A percentile compares a stretch with the other conserved stretches of the same genome.
phyloP scores from a whole-genome alignment of 2,797 vertebrate species.

The Pempheris klunzingeri region DNA sequence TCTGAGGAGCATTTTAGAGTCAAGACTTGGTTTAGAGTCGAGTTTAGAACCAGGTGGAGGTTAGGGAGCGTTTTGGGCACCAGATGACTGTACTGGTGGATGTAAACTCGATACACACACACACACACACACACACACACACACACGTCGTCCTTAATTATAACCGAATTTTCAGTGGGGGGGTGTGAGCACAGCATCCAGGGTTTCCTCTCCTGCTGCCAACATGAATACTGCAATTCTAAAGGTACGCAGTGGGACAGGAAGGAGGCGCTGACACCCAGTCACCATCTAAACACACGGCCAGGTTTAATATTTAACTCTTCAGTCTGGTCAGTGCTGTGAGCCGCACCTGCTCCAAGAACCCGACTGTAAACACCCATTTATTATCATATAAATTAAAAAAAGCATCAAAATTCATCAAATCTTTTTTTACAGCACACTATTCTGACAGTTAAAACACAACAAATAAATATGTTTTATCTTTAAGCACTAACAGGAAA shows the following conservation, averaged over 20 bases:
- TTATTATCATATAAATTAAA: neutral
- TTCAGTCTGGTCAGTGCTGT: neutral
- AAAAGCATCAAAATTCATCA: neutral
- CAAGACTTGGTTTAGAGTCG: no score
- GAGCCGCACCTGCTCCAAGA: no score
- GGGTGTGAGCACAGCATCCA: no score
- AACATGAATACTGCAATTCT: conserved; percentile 22
- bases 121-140: conserved; percentile 12
- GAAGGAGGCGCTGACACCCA: neutral
- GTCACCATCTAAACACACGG: no score
- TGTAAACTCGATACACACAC: neutral
- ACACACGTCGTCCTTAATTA: conserved; percentile 7
- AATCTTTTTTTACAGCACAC: neutral
- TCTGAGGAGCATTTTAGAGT: no score
- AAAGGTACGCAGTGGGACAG: conserved; percentile 18
- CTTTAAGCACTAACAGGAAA: neutral
- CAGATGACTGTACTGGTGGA: neutral
- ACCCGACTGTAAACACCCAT: no score
- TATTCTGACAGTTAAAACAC: neutral
- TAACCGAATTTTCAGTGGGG: neutral
- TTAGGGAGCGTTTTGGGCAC: neutral
- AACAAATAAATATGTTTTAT: neutral
- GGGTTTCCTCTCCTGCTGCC: neutral
- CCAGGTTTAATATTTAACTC: neutral
- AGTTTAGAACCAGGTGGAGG: no score